Evolutionary conservation across 2,113 vertebrate genomes (phyloP), one percentile per base, ranked within the genome.

Genomic region (Micromys minutus): DNA sequence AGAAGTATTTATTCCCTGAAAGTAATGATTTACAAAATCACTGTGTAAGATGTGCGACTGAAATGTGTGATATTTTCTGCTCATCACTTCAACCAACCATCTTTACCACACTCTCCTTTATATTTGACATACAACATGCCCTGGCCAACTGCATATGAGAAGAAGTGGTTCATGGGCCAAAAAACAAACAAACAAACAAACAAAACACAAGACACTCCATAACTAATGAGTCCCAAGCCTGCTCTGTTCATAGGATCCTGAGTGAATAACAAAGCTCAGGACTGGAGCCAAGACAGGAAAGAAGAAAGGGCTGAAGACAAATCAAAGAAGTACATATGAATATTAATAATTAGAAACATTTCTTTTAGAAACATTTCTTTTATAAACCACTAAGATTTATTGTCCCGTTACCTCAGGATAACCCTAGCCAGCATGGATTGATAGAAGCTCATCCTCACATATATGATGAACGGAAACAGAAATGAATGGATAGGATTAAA

Each of bases 401-500:
- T 50, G 16, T 88, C 67, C 67, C 90, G 34, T 93, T 71, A 76
- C 29, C 3, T 90, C 39, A 72, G 50, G 76, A 93, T 80, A 85
- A 93, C 7, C 10, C 13, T 81, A 83, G 39, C 63, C 36, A 77
- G 59, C 69, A 34, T 26, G 71, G 29, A 81, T 12, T 83, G 59
- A 91, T 52, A 79, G 1, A 47, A 61, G 19, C 24, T 81, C 34
- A 3, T 22, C 47, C 22, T 81, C 39, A 67, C n/a, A 29, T 76
- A 42, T 83, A n/a, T 79, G n/a, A 71, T 91, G 21, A 88, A 74
- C 77, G 57, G 39, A 94, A 87, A 39, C 45, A 57, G 36, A 61
- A 93, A 86, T 22, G 45, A 87, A 61, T 55, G 34, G 50, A 74
- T 75, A 81, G 86, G 89, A 47, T 34, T 91, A 63, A 90, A 87